Evolutionary conservation across 1,140 invertebrate genomes (phyloP), one percentile per base, ranked within the genome.

Genomic region (Drosophila neocordata): DNA sequence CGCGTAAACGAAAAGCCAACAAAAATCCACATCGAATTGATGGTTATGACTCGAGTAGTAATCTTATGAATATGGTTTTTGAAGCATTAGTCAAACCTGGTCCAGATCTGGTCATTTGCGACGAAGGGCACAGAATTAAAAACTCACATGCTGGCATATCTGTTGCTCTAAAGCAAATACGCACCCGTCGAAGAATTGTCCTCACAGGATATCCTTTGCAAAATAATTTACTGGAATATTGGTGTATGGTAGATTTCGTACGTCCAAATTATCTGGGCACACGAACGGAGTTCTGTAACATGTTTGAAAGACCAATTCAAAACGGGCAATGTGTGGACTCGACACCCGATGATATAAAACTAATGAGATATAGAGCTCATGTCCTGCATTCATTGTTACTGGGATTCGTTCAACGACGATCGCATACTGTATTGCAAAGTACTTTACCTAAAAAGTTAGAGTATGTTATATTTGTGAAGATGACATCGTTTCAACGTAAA

Each of bases 201-300:
- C 92, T 99, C 4, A 99, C 98, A 7, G 98, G 98, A 13, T 98
- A 98, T 94, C 98, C 98, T 0, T 91, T 99, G n/a, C 98, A 99
- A 92, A 99, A 99, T 92, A 99, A 99, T 93, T 92, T 99, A 1
- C 92, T 98, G 22, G 98, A 99, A 92, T 99, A 99, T 90, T 99
- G 97, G 97, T 97, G 97, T 88, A 98, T 98, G 97, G 97, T 98
- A 2, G 97, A 99, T 79, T 99, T 98, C 90, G 97, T 99, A 0
- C 93, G 97, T 48, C 98, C 98, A 0, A 98, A 98, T 92, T 97
- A 97, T 93, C 93, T 97, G 15, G 98, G 97, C 51, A 97, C 96
- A 6, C 97, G 98, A 90, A 97, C 96, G 0, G 97, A 98, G 90
- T 99, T 99, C 91, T 96, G 95, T 73, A 98, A 98, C 89, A 98